Evolutionary conservation across 1,140 invertebrate species (phyloP), one percentile per base, ranked within the genome.

Genomic region (Pectinophora gossypiella): DNA sequence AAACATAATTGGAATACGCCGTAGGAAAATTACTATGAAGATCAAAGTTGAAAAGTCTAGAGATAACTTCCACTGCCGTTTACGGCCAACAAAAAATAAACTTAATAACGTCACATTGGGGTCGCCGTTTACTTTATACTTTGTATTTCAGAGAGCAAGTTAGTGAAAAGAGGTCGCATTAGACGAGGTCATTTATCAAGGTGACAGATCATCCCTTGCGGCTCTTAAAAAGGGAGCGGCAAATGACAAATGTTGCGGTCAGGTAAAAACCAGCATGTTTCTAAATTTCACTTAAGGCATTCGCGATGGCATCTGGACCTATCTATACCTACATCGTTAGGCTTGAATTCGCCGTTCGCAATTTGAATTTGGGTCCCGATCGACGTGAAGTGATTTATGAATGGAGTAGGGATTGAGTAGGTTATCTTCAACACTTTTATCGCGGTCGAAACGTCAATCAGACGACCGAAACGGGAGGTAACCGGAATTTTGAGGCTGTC

Each of bases 231-330:
- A 9, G 13, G 12, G 7, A 2, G 38, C 38, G 10, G 5, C 23
- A n/a, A n/a, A 40, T 40, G 38, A 40, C 38, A 40, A 40, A 40
- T 40, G 38, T 19, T 15, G 13, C 16, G 38, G 38, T 19, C 38
- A 40, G 38, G 38, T 40, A 40, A 40, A 19, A 19, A 40, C 38
- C 38, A n/a, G 9, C 27, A 32, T 32, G 27, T 32, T 32, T 32
- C 9, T 32, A 32, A 32, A 32, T 32, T 32, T 32, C 27, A 32
- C 27, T 32, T 32, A 32, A 32, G 27, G 9, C 9, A n/a, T 32
- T 32, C n/a, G n/a, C n/a, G n/a, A n/a, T n/a, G n/a, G n/a, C n/a
- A n/a, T n/a, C n/a, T n/a, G n/a, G n/a, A n/a, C n/a, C n/a, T n/a
- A n/a, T n/a, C n/a, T n/a, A n/a, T n/a, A n/a, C n/a, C n/a, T n/a